A percentile compares a stretch with the other conserved stretches of the same genome.
Evolutionary conservation across 1,140 invertebrate species (phyloP).

Genomic region (Trypoxylus dichotomus): DNA sequence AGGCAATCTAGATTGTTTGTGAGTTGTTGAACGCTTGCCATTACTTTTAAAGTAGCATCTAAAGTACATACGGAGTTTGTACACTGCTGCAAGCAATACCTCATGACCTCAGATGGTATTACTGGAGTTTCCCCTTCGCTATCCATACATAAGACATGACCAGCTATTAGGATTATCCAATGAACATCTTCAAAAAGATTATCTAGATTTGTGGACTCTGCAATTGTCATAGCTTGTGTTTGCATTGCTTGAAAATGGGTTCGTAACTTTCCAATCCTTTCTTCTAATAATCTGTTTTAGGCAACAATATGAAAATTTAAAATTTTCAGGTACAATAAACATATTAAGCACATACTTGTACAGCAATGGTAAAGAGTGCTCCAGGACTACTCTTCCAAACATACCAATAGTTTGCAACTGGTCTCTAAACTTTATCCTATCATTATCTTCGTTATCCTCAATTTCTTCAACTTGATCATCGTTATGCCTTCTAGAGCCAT

Average conservation of each 20-base stretch:
- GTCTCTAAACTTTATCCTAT: conserved; percentile 68
- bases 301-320: too few species aligned
- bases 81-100: conserved; percentile 66
- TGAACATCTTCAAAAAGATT: conserved; percentile 84
- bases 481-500: conserved; percentile 66
- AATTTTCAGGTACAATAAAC: background rate
- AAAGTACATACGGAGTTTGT: conserved; percentile 41
- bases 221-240: conserved; percentile 59
- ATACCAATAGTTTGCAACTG: conserved; percentile 68
- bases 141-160: conserved; percentile 72
- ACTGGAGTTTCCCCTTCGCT: conserved; percentile 74
- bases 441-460: conserved; percentile 71
- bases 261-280: conserved; percentile 63
- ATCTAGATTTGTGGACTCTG: conserved; percentile 59
- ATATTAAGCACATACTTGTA: conserved; percentile 42
- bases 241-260: conserved; percentile 66
- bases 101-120: conserved; percentile 76
- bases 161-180: conserved; percentile 82
- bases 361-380: conserved; percentile 62
- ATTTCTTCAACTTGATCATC: conserved; percentile 60
- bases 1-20: conserved; percentile 54
- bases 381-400: conserved; percentile 57
- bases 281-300: conserved; percentile 62
- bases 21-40: conserved; percentile 56
- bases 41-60: conserved; percentile 52